phyloP scores from a whole-genome alignment of 2,797 vertebrate species.

The Setipinna tenuifilis region DNA sequence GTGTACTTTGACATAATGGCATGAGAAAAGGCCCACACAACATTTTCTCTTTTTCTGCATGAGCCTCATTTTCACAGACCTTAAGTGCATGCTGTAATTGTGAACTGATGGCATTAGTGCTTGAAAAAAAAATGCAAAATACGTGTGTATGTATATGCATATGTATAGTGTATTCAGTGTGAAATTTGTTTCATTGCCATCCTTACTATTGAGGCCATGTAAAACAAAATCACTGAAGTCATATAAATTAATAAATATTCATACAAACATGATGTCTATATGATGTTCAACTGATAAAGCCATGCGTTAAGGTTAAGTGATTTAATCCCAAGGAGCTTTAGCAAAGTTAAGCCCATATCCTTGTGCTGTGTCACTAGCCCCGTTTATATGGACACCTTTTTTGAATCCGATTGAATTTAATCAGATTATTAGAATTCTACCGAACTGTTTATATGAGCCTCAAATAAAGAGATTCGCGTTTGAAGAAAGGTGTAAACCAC shows the following conservation, averaged over 20 bases:
- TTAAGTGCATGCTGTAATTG: not conserved
- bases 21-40: not conserved
- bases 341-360: not conserved
- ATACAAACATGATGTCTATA: not conserved
- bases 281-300: not conserved
- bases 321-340: not conserved
- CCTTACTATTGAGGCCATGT: too few species aligned
- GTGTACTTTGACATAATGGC: conserved; percentile 21
- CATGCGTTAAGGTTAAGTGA: not conserved
- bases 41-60: not conserved
- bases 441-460: too few species aligned
- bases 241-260: not conserved
- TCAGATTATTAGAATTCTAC: too few species aligned
- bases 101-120: not conserved
- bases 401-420: too few species aligned
- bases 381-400: too few species aligned
- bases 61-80: not conserved
- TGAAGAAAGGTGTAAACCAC: too few species aligned
- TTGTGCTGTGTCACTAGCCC: not conserved
- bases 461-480: too few species aligned
- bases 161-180: too few species aligned
- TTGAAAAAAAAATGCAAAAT: not conserved
- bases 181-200: too few species aligned
- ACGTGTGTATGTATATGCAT: too few species aligned
- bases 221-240: not conserved